phyloP scores from a whole-genome alignment of 2,888 invertebrate genomes.

The Polymixis flavicincta region DNA sequence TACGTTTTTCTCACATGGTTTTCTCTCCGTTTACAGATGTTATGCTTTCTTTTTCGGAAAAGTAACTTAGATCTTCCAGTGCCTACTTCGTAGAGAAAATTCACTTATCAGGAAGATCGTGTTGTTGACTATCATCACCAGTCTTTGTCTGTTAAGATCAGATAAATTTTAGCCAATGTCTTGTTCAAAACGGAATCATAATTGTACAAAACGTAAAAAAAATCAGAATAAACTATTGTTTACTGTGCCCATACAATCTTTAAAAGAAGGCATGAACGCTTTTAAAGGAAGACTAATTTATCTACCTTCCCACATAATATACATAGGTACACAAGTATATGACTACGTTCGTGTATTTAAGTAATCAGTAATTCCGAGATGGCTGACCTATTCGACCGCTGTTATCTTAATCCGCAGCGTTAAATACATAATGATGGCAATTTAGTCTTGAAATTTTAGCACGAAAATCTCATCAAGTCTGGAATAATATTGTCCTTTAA shows the following conservation, averaged over 20 bases:
- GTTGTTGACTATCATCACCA: background rate
- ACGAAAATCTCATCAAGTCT: slow-evolving; percentile 89
- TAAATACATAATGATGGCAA: slow-evolving; percentile 88
- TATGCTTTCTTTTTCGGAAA: background rate
- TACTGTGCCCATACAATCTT: background rate
- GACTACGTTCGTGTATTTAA: slow-evolving; percentile 61
- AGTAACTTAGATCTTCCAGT: background rate
- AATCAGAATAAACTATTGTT: background rate
- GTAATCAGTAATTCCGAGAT: slow-evolving; percentile 64
- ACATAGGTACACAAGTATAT: background rate
- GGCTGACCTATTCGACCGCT: slow-evolving; percentile 82
- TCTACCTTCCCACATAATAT: slow-evolving; percentile 18
- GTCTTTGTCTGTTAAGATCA: background rate
- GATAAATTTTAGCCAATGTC: background rate
- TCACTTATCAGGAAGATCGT: background rate
- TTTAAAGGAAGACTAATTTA: slow-evolving; percentile 8
- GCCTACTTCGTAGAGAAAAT: background rate
- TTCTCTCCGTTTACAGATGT: no score
- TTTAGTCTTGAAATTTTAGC: slow-evolving; percentile 89
- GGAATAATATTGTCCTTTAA: slow-evolving; percentile 89
- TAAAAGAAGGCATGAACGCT: background rate
- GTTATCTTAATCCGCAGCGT: slow-evolving; percentile 83
- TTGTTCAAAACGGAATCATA: background rate
- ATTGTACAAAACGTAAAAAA: background rate
- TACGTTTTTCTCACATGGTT: background rate